Evolutionary conservation across 2,888 invertebrate species (phyloP).

Genomic region (Ophonus ardosiacus): DNA sequence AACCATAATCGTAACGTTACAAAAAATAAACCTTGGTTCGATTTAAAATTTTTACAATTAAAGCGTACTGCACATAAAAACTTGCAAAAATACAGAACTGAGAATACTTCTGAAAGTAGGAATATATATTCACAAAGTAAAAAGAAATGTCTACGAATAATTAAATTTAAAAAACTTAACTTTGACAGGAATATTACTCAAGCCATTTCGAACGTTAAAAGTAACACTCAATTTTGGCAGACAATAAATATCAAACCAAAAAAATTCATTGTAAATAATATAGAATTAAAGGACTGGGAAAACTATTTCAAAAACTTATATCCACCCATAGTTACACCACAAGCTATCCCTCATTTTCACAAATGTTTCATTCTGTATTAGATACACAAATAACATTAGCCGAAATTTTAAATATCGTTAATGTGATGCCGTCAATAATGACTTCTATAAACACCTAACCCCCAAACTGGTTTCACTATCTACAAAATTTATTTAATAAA

Average conservation of each 20-base stretch:
- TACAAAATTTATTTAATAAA: too few species aligned
- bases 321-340: background rate
- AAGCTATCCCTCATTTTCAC: background rate
- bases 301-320: background rate
- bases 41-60: background rate
- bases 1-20: background rate
- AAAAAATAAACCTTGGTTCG: constrained; percentile 10
- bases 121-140: background rate
- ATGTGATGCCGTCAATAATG: too few species aligned
- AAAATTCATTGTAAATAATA: background rate
- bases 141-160: background rate
- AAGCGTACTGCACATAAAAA: background rate
- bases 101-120: too few species aligned
- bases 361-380: constrained; percentile 11
- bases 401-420: background rate
- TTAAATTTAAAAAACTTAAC: background rate
- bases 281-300: constrained; percentile 1
- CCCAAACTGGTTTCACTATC: too few species aligned
- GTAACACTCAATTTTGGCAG: constrained; percentile 1
- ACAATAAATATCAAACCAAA: constrained; percentile 4
- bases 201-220: background rate
- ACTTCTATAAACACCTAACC: too few species aligned
- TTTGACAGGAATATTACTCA: background rate
- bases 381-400: constrained; percentile 2
- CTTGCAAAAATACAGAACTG: background rate